A percentile compares a stretch with the other conserved stretches of the same genome.
These are phyloP conservation scores for Drosophila atroscutellata DNA, from an alignment of 2,888 invertebrate species.

Conservation along the genomic window DNA sequence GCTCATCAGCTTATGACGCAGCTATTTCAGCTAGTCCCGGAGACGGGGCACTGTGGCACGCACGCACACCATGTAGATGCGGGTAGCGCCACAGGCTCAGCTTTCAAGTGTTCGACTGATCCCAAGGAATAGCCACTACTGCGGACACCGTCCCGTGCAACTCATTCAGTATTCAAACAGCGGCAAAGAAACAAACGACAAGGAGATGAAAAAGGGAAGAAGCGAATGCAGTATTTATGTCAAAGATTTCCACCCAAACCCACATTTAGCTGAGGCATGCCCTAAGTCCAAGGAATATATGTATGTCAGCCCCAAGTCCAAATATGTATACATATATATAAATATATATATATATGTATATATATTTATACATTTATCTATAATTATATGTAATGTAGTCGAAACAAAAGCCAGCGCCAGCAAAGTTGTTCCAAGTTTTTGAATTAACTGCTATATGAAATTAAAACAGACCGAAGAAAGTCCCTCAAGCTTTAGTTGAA, in stretches of 20 bases:
- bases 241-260: slow-evolving; percentile 23
- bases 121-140: slow-evolving; percentile 1
- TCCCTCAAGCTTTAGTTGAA: slow-evolving; percentile 7
- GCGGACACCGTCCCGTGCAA: slow-evolving; percentile 5
- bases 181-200: background rate
- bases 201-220: background rate
- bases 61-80: slow-evolving; percentile 83
- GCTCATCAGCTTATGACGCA: slow-evolving; percentile 84
- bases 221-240: slow-evolving; percentile 24
- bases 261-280: background rate
- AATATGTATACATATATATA: slow-evolving; percentile 27
- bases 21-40: slow-evolving; percentile 84
- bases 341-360: slow-evolving; percentile 8
- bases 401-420: slow-evolving; percentile 63
- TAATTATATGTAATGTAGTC: slow-evolving; percentile 4
- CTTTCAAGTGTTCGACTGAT: slow-evolving; percentile 13
- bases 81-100: slow-evolving; percentile 10
- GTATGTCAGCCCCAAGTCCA: slow-evolving; percentile 43
- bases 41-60: slow-evolving; percentile 75
- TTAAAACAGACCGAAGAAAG: slow-evolving; percentile 10
- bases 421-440: slow-evolving; percentile 66
- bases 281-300: slow-evolving; percentile 22
- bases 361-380: slow-evolving; percentile 3
- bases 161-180: slow-evolving; percentile 26
- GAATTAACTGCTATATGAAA: slow-evolving; percentile 6